phyloP scores from a whole-genome alignment of 2,113 vertebrate species.

The Steatornis caripensis region DNA sequence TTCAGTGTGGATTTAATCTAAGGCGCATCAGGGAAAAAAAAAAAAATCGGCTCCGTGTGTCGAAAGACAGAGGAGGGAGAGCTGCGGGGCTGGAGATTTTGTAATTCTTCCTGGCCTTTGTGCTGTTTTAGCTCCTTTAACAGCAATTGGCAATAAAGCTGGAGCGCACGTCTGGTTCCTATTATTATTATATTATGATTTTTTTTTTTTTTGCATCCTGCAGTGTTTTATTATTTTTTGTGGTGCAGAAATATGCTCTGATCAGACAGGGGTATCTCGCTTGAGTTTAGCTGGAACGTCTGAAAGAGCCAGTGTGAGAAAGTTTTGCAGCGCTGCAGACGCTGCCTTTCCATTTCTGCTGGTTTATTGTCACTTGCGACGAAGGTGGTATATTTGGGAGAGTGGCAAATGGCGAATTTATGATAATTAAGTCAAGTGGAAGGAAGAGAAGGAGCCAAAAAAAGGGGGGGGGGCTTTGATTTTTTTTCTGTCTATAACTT shows the following conservation, averaged over 20 bases:
- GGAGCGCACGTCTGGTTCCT: slow-evolving; percentile 64
- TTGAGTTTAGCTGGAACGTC: slow-evolving; percentile 9
- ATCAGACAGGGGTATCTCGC: slow-evolving; percentile 38
- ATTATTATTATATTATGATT: slow-evolving; percentile 61
- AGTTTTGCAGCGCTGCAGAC: slow-evolving; percentile 2
- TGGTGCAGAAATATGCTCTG: slow-evolving; percentile 45
- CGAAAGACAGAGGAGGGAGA: slow-evolving; percentile 1
- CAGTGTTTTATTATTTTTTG: slow-evolving; percentile 64
- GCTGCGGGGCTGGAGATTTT: not conserved
- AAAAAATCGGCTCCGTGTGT: not conserved
- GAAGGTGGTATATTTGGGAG: slow-evolving; percentile 4
- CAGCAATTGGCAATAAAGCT: slow-evolving; percentile 35
- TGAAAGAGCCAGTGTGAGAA: not conserved
- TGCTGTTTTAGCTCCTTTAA: slow-evolving; percentile 48
- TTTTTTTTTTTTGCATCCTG: slow-evolving; percentile 49
- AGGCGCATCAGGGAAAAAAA: not conserved
- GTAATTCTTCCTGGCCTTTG: slow-evolving; percentile 41
- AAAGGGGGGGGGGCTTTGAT: not conserved
- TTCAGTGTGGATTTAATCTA: slow-evolving; percentile 21
- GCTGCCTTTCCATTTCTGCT: not conserved
- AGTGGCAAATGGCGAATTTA: slow-evolving; percentile 19
- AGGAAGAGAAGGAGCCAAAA: not conserved
- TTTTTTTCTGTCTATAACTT: not conserved
- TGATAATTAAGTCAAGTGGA: slow-evolving; percentile 26
- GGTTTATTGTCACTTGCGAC: not conserved